phyloP scores from a whole-genome alignment of 2,888 invertebrate genomes.

The Lepas anatifera region DNA sequence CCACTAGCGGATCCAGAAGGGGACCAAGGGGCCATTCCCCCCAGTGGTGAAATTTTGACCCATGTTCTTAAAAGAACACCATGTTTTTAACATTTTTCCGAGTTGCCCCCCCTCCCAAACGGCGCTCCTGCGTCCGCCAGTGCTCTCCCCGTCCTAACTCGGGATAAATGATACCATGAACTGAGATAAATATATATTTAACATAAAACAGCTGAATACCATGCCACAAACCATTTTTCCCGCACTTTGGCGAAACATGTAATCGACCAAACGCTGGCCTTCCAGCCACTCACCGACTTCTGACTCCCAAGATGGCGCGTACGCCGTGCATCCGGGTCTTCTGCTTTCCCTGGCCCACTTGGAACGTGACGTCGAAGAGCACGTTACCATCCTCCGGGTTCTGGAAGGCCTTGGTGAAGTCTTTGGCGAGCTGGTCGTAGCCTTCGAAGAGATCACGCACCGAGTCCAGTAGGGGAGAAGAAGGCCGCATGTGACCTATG shows the following conservation, averaged over 20 bases:
- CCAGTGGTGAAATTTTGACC: too few species aligned
- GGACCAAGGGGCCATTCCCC: too few species aligned
- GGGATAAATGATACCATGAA: too few species aligned
- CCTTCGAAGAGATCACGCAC: slow-evolving; percentile 85
- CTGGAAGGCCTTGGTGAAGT: slow-evolving; percentile 77
- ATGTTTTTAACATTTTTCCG: too few species aligned
- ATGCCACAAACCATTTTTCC: too few species aligned
- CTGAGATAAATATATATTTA: not conserved
- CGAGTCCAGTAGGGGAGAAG: slow-evolving; percentile 79
- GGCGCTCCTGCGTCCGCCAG: too few species aligned
- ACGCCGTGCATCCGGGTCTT: slow-evolving; percentile 83
- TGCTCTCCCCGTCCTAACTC: too few species aligned
- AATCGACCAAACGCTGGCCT: too few species aligned
- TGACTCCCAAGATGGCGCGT: slow-evolving; percentile 76
- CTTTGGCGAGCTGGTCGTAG: slow-evolving; percentile 84
- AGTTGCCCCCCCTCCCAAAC: too few species aligned
- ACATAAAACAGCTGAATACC: not conserved
- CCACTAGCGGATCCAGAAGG: too few species aligned
- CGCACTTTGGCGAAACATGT: too few species aligned
- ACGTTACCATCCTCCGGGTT: slow-evolving; percentile 51
- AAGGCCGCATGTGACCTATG: slow-evolving; percentile 87
- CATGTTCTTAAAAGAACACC: too few species aligned
- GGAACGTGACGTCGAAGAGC: slow-evolving; percentile 77
- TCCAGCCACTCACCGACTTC: slow-evolving; percentile 68
- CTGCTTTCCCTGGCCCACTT: slow-evolving; percentile 83